Evolutionary conservation across 2,888 invertebrate species (phyloP).

Genomic region (Miltochrista miniata): DNA sequence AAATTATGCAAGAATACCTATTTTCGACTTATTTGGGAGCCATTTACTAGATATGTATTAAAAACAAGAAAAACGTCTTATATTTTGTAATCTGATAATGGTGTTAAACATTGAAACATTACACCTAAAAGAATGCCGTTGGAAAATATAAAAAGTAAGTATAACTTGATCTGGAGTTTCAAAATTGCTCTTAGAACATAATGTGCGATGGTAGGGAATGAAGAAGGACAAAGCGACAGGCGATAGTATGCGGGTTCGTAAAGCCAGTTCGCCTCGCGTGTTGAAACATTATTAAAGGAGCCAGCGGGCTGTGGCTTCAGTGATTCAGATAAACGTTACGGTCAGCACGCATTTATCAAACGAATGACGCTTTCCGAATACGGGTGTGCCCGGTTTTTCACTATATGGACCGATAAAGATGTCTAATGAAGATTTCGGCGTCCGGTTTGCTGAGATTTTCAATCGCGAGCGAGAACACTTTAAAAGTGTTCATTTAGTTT

Average conservation of each 20-base stretch:
- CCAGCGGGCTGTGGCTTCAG: conserved; percentile 58
- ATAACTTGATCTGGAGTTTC: conserved; percentile 61
- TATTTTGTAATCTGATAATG: too few species aligned
- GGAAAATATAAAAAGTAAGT: conserved; percentile 67
- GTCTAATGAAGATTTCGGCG: conserved; percentile 54
- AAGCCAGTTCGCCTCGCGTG: conserved; percentile 46
- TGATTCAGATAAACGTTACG: conserved; percentile 74
- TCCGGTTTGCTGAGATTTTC: conserved; percentile 41
- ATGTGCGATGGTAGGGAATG: conserved; percentile 54
- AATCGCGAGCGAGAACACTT: conserved; percentile 17
- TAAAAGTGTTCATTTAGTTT: conserved; percentile 12
- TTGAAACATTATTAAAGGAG: conserved; percentile 52
- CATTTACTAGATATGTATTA: too few species aligned
- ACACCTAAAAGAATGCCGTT: conserved; percentile 60
- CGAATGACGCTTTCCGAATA: conserved; percentile 62
- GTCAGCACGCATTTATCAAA: conserved; percentile 73
- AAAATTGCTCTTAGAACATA: conserved; percentile 63
- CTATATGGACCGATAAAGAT: conserved; percentile 59
- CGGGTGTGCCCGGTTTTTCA: conserved; percentile 51
- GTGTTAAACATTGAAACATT: conserved; percentile 21
- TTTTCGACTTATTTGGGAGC: too few species aligned
- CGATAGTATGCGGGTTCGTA: conserved; percentile 55
- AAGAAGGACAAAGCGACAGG: conserved; percentile 68
- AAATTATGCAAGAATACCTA: too few species aligned
- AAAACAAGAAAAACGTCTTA: too few species aligned